These are phyloP conservation scores for Cherax destructor DNA, from an alignment of 1,140 invertebrate genomes.

Conservation along the genomic window DNA sequence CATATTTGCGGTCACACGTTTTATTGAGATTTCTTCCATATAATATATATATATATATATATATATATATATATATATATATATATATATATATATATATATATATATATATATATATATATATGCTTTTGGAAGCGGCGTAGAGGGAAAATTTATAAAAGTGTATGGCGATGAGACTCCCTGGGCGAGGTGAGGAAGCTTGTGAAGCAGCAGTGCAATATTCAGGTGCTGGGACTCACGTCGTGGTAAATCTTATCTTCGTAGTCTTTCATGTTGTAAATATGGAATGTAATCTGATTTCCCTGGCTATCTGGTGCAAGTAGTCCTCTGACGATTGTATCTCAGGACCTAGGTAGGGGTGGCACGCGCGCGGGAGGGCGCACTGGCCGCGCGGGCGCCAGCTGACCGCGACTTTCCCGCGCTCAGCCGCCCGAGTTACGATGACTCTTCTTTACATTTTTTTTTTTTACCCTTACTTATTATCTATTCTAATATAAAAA, in stretches of 20 bases:
- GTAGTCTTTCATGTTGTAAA: conserved; percentile 41
- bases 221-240: neutral
- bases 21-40: too few relatives aligned
- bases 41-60: too few relatives aligned
- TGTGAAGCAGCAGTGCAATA: neutral
- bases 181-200: neutral
- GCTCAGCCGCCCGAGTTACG: conserved; percentile 37
- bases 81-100: too few relatives aligned
- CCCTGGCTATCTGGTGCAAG: conserved; percentile 49
- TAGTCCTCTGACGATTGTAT: conserved; percentile 49
- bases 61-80: too few relatives aligned
- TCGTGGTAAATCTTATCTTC: conserved; percentile 27
- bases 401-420: conserved; percentile 66
- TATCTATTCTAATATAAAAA: neutral
- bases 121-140: too few relatives aligned
- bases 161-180: neutral
- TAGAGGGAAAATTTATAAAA: neutral
- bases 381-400: neutral
- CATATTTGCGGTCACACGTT: too few relatives aligned
- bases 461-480: neutral
- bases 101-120: too few relatives aligned
- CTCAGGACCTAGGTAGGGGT: neutral
- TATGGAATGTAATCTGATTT: conserved; percentile 43
- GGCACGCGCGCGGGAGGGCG: neutral
- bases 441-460: conserved; percentile 42